Evolutionary conservation across 2,797 vertebrate species (phyloP), one percentile per base, ranked within the genome.

Genomic region (Hippoglossus hippoglossus): DNA sequence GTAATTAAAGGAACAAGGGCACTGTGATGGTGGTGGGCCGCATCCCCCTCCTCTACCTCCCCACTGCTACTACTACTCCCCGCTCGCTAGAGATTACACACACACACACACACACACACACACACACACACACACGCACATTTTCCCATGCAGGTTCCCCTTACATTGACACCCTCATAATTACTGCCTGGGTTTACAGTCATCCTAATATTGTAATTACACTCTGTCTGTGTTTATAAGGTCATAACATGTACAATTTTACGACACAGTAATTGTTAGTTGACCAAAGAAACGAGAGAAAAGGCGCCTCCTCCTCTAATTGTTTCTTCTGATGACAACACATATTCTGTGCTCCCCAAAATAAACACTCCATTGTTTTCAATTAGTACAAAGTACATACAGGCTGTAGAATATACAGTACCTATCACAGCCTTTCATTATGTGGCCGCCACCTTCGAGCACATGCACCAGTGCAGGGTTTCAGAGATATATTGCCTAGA

Each of bases 1-100:
- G 88, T 91, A 87, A 94, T 94, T 94, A 93, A 91, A 92, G 89
- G 85, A 94, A 92, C 88, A 93, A 92, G 91, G 90, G 83, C 88
- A 81, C 73, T 76, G 74, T 71, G 81, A 84, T 78, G 80, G 71
- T 62, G 73, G 79, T 75, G 84, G 76, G 69, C 79, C 59, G 16
- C 70, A 63, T 84, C 64, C 83, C 74, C 78, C 85, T 80, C 65
- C 77, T 82, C 79, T 75, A 39, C 19, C 13, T 71, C 59, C 36
- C 77, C 55, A n/a, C 71, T 54, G 39, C 59, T 71, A 21, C 75
- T 34, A 44, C 16, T 44, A 44, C 4, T 18, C 41, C 41, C 16
- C 16, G 12, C 36, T 39, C 36, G 3, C 36, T 39, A 39, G 36
- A 39, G 36, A 39, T 39, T 13, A 55, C 44, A 50, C 70, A 53